phyloP scores from a whole-genome alignment of 2,113 vertebrate genomes.

The Chaetodon auriga region DNA sequence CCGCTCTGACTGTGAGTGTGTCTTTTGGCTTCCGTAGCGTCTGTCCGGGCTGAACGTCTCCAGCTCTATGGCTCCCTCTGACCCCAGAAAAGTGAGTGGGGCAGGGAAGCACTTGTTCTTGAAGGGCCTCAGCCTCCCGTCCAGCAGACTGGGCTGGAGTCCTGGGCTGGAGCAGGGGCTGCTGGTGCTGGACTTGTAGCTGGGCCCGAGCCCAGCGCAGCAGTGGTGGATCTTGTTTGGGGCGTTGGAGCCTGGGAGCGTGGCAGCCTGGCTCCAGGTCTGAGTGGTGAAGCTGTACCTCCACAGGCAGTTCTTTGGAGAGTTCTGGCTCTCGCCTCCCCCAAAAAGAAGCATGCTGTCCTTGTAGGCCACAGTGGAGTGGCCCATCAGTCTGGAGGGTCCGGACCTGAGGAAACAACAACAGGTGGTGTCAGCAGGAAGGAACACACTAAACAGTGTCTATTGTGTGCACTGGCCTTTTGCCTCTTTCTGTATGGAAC shows the following conservation, averaged over 20 bases:
- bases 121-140: slow-evolving; percentile 69
- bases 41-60: slow-evolving; percentile 77
- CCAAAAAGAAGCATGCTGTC: slow-evolving; percentile 90
- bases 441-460: slow-evolving; percentile 11
- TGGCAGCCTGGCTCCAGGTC: slow-evolving; percentile 83
- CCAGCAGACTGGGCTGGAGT: slow-evolving; percentile 3
- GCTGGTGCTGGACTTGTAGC: slow-evolving; percentile 70
- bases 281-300: slow-evolving; percentile 83
- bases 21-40: neutral
- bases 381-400: slow-evolving; percentile 87
- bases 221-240: slow-evolving; percentile 87
- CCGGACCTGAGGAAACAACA: slow-evolving; percentile 82
- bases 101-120: slow-evolving; percentile 82
- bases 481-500: neutral
- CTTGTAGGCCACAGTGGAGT: slow-evolving; percentile 84
- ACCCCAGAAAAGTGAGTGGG: slow-evolving; percentile 15
- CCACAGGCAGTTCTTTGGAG: slow-evolving; percentile 83
- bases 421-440: slow-evolving; percentile 13
- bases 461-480: neutral
- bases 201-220: slow-evolving; percentile 81
- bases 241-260: slow-evolving; percentile 66
- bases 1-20: neutral
- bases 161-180: neutral
- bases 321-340: slow-evolving; percentile 85
- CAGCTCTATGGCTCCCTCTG: slow-evolving; percentile 85